A percentile compares a stretch with the other conserved stretches of the same genome.
Evolutionary conservation across 2,797 vertebrate species (phyloP).

Genomic region (Sarcophilus harrisii): DNA sequence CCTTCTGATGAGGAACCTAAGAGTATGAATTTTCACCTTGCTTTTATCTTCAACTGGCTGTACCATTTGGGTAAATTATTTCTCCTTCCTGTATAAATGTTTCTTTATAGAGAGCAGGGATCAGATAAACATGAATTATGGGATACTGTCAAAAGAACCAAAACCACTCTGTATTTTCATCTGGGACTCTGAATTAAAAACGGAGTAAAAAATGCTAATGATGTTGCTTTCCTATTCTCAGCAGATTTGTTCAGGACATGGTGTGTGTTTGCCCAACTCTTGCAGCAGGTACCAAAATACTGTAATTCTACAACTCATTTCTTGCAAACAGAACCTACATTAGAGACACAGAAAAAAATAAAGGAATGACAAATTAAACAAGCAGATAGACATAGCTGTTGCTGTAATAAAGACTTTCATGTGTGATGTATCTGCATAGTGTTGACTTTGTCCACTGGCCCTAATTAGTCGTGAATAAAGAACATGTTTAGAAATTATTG

Average conservation of each 20-base stretch:
- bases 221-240: neutral
- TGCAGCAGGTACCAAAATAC: slow-evolving; percentile 4
- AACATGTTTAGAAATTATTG: neutral
- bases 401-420: neutral
- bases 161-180: neutral
- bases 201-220: slow-evolving; percentile 2
- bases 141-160: neutral
- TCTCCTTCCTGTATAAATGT: slow-evolving; percentile 7
- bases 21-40: neutral
- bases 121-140: neutral
- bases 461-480: slow-evolving; percentile 18
- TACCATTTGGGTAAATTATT: neutral
- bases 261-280: slow-evolving; percentile 7
- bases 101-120: neutral
- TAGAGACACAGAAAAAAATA: neutral
- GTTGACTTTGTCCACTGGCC: neutral
- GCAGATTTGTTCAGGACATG: slow-evolving; percentile 35
- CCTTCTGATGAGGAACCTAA: neutral
- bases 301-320: neutral
- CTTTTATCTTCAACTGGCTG: neutral
- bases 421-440: neutral
- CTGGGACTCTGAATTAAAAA: neutral
- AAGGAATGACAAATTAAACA: neutral
- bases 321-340: neutral
- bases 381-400: neutral